Evolutionary conservation across 2,888 invertebrate species (phyloP).

Genomic region (Melipona bicolor): DNA sequence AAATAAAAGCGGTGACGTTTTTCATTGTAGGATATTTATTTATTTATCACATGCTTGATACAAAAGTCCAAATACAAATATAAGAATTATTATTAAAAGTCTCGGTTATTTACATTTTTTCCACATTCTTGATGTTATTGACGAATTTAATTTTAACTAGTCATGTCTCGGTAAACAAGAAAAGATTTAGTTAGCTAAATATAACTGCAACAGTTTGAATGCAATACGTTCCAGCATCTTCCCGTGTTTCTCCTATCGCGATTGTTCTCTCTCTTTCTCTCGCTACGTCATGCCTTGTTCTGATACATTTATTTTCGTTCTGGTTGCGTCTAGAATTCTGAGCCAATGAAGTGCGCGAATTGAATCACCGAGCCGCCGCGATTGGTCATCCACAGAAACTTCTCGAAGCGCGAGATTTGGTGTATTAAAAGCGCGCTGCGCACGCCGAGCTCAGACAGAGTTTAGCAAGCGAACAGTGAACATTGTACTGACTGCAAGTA

Average conservation of each 20-base stretch:
- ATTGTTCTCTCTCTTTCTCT: constrained; percentile 10
- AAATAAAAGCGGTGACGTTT: too few relatives aligned
- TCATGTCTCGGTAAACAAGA: constrained; percentile 32
- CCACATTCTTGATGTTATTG: background rate
- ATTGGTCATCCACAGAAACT: constrained; percentile 67
- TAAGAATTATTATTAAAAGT: too few relatives aligned
- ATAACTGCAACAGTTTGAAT: constrained; percentile 44
- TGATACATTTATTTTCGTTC: constrained; percentile 10
- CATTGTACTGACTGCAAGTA: background rate
- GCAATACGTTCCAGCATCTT: constrained; percentile 48
- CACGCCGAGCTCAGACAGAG: constrained; percentile 24
- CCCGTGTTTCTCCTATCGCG: constrained; percentile 12
- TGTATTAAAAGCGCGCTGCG: constrained; percentile 60
- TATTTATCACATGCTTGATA: too few relatives aligned
- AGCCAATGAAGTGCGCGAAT: constrained; percentile 22
- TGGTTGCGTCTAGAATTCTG: background rate
- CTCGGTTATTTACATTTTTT: background rate
- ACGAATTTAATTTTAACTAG: constrained; percentile 1
- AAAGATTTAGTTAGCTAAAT: constrained; percentile 52
- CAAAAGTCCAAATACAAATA: too few relatives aligned
- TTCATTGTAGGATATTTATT: too few relatives aligned
- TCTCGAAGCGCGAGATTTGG: constrained; percentile 67
- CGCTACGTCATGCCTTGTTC: background rate
- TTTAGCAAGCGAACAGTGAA: constrained; percentile 45
- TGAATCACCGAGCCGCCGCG: background rate